Conservation (phyloP, 30 jellyfish, hydroid and myxozoan genomes). For the Hydractinia echinata region DNA sequence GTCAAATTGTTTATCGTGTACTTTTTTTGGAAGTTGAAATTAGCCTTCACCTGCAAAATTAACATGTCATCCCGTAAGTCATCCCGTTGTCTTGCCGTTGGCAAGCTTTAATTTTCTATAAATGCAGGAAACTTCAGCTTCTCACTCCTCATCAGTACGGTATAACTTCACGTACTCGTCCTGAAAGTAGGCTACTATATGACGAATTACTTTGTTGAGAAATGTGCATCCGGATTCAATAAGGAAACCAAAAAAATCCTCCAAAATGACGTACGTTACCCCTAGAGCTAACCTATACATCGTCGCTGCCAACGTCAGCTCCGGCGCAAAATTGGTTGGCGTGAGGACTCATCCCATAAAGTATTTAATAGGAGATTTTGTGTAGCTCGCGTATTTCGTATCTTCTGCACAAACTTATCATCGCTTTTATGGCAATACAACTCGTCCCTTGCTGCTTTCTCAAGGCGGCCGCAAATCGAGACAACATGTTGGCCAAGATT, state of each 20-base stretch:
- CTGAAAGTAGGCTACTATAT: not conserved
- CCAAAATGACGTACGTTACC: not conserved
- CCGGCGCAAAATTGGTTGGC: conserved; percentile 1
- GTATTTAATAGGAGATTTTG: not conserved
- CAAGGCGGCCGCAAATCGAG: no score
- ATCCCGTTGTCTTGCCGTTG: not conserved
- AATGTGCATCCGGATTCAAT: not conserved
- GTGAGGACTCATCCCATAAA: not conserved
- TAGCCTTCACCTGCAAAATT: not conserved
- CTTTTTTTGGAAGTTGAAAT: not conserved
- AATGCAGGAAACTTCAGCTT: not conserved
- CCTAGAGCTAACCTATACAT: not conserved
- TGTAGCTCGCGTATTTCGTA: not conserved
- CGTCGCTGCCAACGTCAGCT: conserved; percentile 3
- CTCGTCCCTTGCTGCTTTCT: no score
- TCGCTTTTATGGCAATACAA: not conserved
- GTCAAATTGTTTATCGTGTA: conserved; percentile 1
- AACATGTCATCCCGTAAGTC: not conserved
- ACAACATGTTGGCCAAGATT: no score
- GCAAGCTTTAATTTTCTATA: not conserved
- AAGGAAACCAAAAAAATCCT: not conserved
- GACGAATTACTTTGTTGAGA: conserved; percentile 4
- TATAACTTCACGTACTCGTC: conserved; percentile 1
- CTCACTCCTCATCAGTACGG: conserved; percentile 4
- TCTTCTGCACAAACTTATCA: not conserved